Percentiles rank a stretch among this genome's conserved stretches.
These are phyloP conservation scores for Columbina picui DNA, from an alignment of 2,113 vertebrate genomes.

Conservation along the genomic window DNA sequence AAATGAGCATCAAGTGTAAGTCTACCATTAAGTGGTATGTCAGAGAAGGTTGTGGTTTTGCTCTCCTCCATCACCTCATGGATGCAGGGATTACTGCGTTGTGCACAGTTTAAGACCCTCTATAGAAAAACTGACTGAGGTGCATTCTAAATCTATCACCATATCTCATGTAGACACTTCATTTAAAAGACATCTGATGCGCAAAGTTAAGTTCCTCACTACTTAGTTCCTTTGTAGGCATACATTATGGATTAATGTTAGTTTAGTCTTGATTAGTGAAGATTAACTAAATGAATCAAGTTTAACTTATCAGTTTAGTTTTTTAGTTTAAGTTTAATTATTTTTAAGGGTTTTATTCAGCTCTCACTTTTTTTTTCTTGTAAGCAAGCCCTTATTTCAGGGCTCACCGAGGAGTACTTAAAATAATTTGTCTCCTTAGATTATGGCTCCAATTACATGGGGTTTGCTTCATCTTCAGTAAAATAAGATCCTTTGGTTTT, in stretches of 20 bases:
- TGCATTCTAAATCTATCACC: background rate
- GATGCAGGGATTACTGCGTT: fast-evolving
- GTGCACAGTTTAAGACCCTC: background rate
- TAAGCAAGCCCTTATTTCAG: background rate
- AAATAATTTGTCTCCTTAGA: background rate
- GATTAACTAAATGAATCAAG: background rate
- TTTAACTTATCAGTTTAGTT: background rate
- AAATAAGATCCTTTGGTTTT: conserved; percentile 23
- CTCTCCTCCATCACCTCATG: background rate
- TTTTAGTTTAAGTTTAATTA: background rate
- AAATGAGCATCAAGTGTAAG: background rate
- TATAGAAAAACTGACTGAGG: background rate
- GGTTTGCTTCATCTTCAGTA: background rate
- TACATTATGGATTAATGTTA: fast-evolving
- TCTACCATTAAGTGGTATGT: background rate
- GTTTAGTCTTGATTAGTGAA: background rate
- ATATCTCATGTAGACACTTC: background rate
- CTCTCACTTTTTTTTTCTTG: background rate
- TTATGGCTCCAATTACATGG: background rate
- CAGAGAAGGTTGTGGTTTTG: background rate
- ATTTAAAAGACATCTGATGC: background rate
- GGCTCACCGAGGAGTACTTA: background rate
- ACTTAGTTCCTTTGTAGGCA: background rate
- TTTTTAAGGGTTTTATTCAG: background rate
- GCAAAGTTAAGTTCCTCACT: background rate